Evolutionary conservation across 2,888 invertebrate species (phyloP), one percentile per base, ranked within the genome.

Genomic region (Doris montereyensis): DNA sequence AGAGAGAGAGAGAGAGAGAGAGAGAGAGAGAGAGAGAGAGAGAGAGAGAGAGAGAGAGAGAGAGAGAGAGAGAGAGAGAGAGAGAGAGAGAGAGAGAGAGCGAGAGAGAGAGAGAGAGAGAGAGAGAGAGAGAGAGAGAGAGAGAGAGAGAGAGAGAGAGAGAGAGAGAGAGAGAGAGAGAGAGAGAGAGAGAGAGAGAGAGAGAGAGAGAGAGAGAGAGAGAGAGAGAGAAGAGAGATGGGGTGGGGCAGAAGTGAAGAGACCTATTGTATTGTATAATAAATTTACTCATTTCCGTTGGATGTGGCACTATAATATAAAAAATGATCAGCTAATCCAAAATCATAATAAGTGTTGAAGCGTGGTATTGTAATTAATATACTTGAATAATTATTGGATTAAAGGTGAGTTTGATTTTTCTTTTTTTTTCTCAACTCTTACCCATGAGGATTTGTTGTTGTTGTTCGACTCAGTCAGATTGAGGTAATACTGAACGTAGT

Each of bases 401-500:
- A n/a, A n/a, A n/a, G n/a, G n/a, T n/a, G n/a, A n/a, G n/a, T n/a
- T n/a, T n/a, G n/a, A n/a, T 10, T 62, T 62, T 8, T 5, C 5
- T 8, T 5, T n/a, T 2, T 17, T 21, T 4, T 21, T 1, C 28
- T 1, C 2, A 26, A 28, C 24, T 13, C 79, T 68, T 70, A 79
- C 79, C 97, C 97, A 97, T 86, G 95, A 94, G 1, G 95, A 94
- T 81, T 94, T 94, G n/a, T 94, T 94, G 81, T 92, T 92, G 58
- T 87, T 87, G 87, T 93, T 93, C 83, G 94, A 93, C 21, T 94
- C 93, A 0, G 88, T 89, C 87, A 97, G 93, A 92, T 97, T 96
- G 91, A 97, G 92, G 92, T 95, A 97, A 91, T 95, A 97, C 92
- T 97, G 97, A 21, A 95, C 95, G 92, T 96, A 96, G 93, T 97